Evolutionary conservation across 2,888 invertebrate genomes (phyloP).

Genomic region (Cephus pulcher): DNA sequence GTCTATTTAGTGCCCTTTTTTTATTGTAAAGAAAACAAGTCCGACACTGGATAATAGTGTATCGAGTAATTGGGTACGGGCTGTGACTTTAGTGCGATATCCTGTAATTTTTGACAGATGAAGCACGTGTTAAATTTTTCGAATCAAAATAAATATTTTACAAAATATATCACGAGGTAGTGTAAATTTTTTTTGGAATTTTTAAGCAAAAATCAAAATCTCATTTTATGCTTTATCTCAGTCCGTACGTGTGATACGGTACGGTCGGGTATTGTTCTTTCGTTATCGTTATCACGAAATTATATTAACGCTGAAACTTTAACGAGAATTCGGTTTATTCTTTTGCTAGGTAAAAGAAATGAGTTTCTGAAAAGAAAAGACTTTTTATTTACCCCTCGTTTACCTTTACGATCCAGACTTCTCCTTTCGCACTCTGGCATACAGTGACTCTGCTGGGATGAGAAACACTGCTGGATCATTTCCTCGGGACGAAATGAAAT

Average conservation of each 20-base stretch:
- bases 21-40: background rate
- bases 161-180: too few relatives aligned
- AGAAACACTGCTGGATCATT: background rate
- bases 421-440: background rate
- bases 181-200: background rate
- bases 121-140: background rate
- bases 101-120: background rate
- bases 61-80: background rate
- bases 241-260: background rate
- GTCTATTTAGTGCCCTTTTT: background rate
- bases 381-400: background rate
- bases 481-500: background rate
- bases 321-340: background rate
- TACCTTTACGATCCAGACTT: background rate
- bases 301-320: background rate
- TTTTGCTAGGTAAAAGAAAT: background rate
- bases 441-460: background rate
- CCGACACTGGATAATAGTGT: background rate
- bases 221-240: background rate
- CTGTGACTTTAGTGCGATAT: background rate
- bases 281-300: background rate
- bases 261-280: background rate
- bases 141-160: background rate
- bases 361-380: background rate
- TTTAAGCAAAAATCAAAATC: background rate